Evolutionary conservation across 2,113 vertebrate genomes (phyloP).

Genomic region (Peromyscus maniculatus): DNA sequence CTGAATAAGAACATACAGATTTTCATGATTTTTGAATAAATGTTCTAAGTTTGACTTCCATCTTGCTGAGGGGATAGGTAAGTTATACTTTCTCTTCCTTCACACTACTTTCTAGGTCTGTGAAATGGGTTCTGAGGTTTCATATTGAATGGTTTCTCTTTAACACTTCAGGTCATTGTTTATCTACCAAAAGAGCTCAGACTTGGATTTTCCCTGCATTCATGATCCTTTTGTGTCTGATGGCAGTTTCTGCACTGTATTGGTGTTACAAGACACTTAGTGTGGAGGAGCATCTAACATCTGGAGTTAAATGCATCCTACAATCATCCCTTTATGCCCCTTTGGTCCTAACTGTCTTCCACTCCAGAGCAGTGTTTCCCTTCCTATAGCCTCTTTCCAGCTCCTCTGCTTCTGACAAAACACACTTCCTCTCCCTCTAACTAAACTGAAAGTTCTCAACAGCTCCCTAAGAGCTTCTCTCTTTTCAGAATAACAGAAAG

Average conservation of each 20-base stretch:
- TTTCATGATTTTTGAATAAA: background rate
- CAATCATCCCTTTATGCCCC: fast-evolving
- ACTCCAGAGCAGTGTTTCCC: no score
- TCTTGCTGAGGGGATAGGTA: background rate
- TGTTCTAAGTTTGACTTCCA: background rate
- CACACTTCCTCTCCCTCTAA: background rate
- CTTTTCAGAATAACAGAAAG: slow-evolving; percentile 1
- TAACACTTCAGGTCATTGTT: background rate
- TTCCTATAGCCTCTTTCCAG: background rate
- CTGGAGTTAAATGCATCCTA: fast-evolving
- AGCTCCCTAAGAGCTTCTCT: background rate
- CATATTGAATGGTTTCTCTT: no score
- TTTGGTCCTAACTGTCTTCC: background rate
- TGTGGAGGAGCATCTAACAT: background rate
- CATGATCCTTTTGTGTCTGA: fast-evolving
- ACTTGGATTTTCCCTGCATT: background rate
- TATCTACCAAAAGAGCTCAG: fast-evolving
- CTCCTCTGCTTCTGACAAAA: background rate
- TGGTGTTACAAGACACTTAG: background rate
- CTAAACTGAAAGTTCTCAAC: background rate
- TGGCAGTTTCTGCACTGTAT: background rate
- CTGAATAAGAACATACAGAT: background rate
- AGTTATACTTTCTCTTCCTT: background rate
- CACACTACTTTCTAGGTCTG: fast-evolving
- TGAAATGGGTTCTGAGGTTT: background rate